phyloP scores from a whole-genome alignment of 2,888 invertebrate genomes.

The Nemoura dubitans region DNA sequence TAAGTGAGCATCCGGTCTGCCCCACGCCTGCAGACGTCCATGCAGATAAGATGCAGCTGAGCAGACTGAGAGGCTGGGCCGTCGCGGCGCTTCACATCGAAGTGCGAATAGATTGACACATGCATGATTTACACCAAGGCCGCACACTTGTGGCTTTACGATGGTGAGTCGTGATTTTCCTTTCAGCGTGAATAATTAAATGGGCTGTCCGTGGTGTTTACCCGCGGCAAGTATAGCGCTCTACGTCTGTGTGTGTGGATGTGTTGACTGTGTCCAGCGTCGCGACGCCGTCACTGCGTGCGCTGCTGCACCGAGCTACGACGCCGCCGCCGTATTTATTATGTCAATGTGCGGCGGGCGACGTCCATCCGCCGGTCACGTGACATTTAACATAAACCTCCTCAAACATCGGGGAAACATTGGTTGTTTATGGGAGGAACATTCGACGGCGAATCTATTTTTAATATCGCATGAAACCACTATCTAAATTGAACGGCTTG shows the following conservation, averaged over 20 bases:
- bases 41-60: not conserved
- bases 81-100: not conserved
- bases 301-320: not conserved
- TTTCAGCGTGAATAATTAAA: not conserved
- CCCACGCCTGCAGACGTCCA: no score
- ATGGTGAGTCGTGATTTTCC: not conserved
- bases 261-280: not conserved
- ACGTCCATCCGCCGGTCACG: not conserved
- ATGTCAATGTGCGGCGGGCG: not conserved
- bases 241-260: not conserved
- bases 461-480: not conserved
- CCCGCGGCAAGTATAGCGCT: not conserved
- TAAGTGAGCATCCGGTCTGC: no score
- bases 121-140: not conserved
- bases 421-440: not conserved
- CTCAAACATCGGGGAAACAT: not conserved
- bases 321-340: not conserved
- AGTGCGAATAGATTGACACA: not conserved
- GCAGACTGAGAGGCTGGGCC: not conserved
- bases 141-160: not conserved
- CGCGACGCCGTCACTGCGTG: no score
- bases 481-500: not conserved
- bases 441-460: not conserved
- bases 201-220: not conserved
- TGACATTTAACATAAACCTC: not conserved